phyloP scores from a whole-genome alignment of 2,113 vertebrate species.

The Dascyllus trimaculatus region DNA sequence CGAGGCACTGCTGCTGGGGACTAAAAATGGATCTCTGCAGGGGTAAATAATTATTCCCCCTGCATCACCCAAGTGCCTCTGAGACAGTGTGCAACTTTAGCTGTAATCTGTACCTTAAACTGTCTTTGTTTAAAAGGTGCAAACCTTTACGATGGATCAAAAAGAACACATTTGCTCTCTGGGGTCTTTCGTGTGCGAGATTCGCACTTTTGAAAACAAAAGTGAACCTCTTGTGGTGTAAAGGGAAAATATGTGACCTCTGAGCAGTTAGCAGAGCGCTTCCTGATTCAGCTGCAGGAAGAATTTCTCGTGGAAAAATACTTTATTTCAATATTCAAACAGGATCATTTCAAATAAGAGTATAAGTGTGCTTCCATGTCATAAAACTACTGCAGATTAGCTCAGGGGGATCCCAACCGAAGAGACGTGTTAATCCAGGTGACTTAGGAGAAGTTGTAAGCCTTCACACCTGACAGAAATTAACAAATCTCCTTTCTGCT shows the following conservation, averaged over 20 bases:
- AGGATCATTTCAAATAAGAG: background rate
- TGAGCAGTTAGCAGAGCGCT: background rate
- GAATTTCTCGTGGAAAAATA: background rate
- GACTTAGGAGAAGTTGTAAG: too few species aligned
- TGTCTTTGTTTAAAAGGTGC: background rate
- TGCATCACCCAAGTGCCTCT: background rate
- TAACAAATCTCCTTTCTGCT: background rate
- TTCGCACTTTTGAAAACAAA: background rate
- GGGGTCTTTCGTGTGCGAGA: background rate
- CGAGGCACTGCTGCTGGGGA: background rate
- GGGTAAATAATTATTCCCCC: background rate
- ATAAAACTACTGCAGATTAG: background rate
- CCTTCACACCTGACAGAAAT: background rate
- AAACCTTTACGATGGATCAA: background rate
- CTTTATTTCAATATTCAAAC: background rate
- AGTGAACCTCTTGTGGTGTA: background rate
- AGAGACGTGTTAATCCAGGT: background rate
- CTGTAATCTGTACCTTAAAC: background rate
- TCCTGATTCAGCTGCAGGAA: background rate
- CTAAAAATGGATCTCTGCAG: constrained; percentile 6
- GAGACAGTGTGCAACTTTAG: background rate
- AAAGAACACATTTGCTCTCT: background rate
- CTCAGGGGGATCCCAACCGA: background rate
- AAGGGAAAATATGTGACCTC: background rate
- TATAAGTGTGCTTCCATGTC: background rate